A percentile compares a stretch with the other conserved stretches of the same genome.
phyloP scores from a whole-genome alignment of 2,113 vertebrate species.

The Progne subis region DNA sequence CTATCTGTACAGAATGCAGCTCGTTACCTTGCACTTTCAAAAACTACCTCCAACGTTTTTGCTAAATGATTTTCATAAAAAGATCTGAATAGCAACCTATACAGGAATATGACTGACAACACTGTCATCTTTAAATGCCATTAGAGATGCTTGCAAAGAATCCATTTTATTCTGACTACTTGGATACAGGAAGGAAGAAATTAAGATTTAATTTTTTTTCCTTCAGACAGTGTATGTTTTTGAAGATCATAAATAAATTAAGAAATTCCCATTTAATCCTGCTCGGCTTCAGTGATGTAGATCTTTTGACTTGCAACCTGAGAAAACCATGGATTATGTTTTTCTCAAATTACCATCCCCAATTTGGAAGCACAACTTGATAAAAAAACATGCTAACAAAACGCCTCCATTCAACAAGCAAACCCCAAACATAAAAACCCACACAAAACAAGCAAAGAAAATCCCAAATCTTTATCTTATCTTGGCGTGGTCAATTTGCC shows the following conservation, averaged over 20 bases:
- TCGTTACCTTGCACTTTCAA: not conserved
- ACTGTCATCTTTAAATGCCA: not conserved
- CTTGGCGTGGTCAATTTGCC: not conserved
- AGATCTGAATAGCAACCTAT: not conserved
- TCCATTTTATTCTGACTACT: not conserved
- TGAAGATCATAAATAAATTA: not conserved
- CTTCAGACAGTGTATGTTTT: not conserved
- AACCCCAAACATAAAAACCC: not conserved
- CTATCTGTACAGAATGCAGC: not conserved
- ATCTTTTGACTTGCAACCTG: not conserved
- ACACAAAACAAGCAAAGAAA: not conserved
- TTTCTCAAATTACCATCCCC: not conserved
- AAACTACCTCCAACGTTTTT: not conserved
- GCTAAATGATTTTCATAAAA: not conserved
- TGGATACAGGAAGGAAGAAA: not conserved
- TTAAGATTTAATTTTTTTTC: not conserved
- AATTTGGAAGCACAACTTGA: not conserved
- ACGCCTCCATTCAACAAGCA: not conserved
- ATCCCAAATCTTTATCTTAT: not conserved
- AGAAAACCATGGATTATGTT: not conserved
- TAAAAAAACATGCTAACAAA: not conserved
- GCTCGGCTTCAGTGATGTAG: not conserved
- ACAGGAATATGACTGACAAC: not conserved
- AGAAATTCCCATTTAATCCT: not conserved
- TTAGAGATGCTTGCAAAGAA: not conserved